Evolutionary conservation across 2,113 vertebrate species (phyloP), one percentile per base, ranked within the genome.

Genomic region (Limnothrissa miodon): DNA sequence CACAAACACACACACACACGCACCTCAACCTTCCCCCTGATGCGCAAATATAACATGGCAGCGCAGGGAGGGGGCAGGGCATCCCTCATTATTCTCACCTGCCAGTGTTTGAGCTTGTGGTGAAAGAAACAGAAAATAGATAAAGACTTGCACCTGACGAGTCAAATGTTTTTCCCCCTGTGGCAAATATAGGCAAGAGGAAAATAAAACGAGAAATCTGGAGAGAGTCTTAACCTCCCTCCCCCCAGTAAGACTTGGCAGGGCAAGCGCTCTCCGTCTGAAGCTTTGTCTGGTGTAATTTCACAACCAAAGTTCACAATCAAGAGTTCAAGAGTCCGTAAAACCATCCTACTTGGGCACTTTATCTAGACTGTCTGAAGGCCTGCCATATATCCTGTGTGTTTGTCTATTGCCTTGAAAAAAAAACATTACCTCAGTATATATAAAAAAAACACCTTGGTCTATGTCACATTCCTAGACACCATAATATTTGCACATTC

Each of bases 1-100:
- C n/a, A n/a, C n/a, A n/a, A n/a, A n/a, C n/a, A n/a, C n/a, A n/a
- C n/a, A n/a, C n/a, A n/a, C n/a, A n/a, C n/a, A n/a, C n/a, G n/a
- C n/a, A n/a, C n/a, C n/a, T n/a, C n/a, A n/a, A n/a, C 15, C 11
- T 45, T 80, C n/a, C 85, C 56, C 46, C 62, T 66, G 81, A 81
- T 82, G 80, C 66, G 79, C 62, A 90, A 87, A 90, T 81, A 82
- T 80, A 89, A 81, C 84, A 87, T 70, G 17, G 70, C 78, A 82
- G 80, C 83, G 36, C 79, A 45, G 46, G 45, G 85, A 44, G 81
- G 83, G 25, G 85, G 82, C 44, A 46, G 39, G 78, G 86, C 86
- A 87, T 83, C 45, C 74, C 17, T 10, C 62, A 19, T 82, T 85
- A 82, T n/a, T 78, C 79, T 81, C 62, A 23, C 45, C 23, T 6